phyloP scores from a whole-genome alignment of 2,113 vertebrate species.

The Chelonoidis abingdonii region DNA sequence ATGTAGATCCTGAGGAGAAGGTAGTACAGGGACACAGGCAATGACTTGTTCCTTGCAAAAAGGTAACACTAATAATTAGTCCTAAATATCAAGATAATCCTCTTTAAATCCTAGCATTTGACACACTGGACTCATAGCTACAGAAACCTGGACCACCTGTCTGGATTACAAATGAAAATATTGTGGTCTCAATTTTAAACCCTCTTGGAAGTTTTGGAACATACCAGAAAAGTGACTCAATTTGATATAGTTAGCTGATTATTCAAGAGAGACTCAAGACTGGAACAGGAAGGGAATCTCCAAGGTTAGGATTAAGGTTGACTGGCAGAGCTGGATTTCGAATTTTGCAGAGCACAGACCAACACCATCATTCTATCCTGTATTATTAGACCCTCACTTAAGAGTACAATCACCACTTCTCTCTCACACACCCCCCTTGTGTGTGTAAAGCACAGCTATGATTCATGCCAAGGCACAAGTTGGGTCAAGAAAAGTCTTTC shows the following conservation, averaged over 20 bases:
- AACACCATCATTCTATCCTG: not conserved
- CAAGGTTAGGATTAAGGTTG: not conserved
- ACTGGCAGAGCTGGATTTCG: not conserved
- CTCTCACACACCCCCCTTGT: not conserved
- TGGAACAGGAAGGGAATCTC: not conserved
- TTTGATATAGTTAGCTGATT: not conserved
- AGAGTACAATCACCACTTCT: not conserved
- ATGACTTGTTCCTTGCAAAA: not conserved
- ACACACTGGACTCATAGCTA: not conserved
- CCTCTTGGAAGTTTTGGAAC: not conserved
- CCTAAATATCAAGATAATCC: not conserved
- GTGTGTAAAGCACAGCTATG: not conserved
- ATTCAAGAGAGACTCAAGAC: not conserved
- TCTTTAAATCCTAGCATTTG: not conserved
- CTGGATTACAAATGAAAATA: slow-evolving; percentile 45
- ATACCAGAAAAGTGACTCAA: not conserved
- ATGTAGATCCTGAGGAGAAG: not conserved
- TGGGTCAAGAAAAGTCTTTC: not conserved
- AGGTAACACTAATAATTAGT: not conserved
- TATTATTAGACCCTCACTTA: not conserved
- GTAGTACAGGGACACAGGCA: not conserved
- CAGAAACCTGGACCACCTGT: slow-evolving; percentile 27
- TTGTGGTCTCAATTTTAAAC: not conserved
- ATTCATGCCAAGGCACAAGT: not conserved
- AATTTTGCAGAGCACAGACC: not conserved